Conservation (phyloP, 2,113 vertebrate species). For the Oncorhynchus clarkii region DNA sequence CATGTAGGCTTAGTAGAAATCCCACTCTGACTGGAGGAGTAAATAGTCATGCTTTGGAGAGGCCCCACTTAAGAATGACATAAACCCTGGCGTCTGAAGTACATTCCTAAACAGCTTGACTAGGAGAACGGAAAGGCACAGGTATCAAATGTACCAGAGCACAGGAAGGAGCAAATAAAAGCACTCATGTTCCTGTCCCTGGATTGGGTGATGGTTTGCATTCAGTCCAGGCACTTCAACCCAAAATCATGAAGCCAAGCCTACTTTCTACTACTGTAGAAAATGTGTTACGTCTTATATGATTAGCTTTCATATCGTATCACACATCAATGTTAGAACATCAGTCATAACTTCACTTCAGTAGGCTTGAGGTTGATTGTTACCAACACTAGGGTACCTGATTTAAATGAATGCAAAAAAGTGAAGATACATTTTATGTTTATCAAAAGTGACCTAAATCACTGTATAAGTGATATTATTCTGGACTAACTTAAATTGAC, state of each 20-base stretch:
- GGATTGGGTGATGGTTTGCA: background rate
- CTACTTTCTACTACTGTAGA: no score
- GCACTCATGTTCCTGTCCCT: background rate
- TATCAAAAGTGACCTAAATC: no score
- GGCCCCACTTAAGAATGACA: background rate
- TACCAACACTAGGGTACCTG: no score
- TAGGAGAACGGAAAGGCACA: background rate
- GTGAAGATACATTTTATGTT: no score
- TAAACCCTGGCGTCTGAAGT: background rate
- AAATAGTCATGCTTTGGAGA: background rate
- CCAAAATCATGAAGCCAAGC: background rate
- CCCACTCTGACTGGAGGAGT: background rate
- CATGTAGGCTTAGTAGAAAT: background rate
- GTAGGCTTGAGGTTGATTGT: no score
- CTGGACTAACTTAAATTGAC: no score
- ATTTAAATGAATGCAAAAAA: no score
- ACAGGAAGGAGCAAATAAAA: constrained; percentile 1
- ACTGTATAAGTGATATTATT: no score
- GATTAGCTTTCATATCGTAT: no score
- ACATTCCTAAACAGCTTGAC: background rate
- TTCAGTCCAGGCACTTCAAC: background rate
- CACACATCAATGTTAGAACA: no score
- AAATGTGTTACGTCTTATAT: no score
- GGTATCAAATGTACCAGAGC: background rate
- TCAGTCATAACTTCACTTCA: no score